Base-by-base conservation (phyloP, 2,797 vertebrate species). In the Columba guinea region DNA sequence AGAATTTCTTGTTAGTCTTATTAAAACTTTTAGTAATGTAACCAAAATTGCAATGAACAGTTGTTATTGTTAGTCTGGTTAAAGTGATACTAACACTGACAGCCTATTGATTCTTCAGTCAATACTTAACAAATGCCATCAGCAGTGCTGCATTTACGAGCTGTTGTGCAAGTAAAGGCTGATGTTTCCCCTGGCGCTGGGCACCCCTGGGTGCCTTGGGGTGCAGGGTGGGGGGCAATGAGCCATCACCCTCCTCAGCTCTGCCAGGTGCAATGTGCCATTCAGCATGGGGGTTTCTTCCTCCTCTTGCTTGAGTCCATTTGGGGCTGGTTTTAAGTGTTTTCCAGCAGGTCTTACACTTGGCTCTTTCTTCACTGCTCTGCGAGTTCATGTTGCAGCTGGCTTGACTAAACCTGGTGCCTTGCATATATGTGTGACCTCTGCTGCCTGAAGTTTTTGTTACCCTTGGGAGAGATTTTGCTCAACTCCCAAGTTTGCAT, bases 121-220 rank as follows among this genome's bases (percentile, higher is more conserved):
- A 77, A 87, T 85, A 51, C 59, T 79, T 28, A 63, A 73, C 79
- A 87, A 87, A 87, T 58, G 63, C 37, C 81, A 68, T 21, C 84
- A 70, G 52, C 86, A 88, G 49, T 0, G 21, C 74, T 90, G 76
- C 41, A 32, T 12, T 7, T 55, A 22, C 52, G 30, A 75, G 78
- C 69, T 84, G 71, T 70, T 76, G 34, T 13, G 70, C 71, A 34
- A 19, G 30, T 6, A 55, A 69, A 41, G 51, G 16, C 51, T 4
- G 1, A 21, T 26, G 30, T 73, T 62, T 34, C 22, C 39, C 21
- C 60, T 20, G 53, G 27, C 0, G 0, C 41, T 70, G 74, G 37
- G 82, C 44, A 84, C 27, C 27, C 32, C 20, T 2, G 3, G 49
- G 2, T 10, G 10, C 53, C 37, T 41, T 1, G 2, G 55, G 52